Evolutionary conservation across 2,797 vertebrate species (phyloP).

Genomic region (Cuculus canorus): DNA sequence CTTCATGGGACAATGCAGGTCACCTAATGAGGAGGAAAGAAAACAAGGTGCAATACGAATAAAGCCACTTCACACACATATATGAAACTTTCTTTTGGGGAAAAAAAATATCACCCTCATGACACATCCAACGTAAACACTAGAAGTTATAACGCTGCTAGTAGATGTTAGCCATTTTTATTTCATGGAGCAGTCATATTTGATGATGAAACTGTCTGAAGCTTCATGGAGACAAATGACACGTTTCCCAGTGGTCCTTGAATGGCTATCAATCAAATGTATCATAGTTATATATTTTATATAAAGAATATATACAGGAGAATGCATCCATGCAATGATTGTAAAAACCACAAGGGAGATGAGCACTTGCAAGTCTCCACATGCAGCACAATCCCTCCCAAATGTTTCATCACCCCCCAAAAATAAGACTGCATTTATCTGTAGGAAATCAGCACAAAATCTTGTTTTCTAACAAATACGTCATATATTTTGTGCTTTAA

Average conservation of each 20-base stretch:
- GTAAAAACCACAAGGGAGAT: background rate
- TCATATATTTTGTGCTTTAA: background rate
- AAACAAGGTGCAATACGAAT: background rate
- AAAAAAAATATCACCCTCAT: too few relatives aligned
- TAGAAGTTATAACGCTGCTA: background rate
- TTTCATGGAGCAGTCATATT: background rate
- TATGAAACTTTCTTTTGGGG: background rate
- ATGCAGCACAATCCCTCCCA: background rate
- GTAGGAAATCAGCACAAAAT: background rate
- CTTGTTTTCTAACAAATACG: background rate
- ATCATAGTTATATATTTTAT: constrained; percentile 25
- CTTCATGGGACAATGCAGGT: background rate
- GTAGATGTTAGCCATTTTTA: background rate
- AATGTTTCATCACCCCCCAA: rapidly evolving
- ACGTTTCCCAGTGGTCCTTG: constrained; percentile 40
- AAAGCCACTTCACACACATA: background rate
- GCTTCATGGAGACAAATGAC: background rate
- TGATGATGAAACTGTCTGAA: constrained; percentile 54
- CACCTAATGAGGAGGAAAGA: background rate
- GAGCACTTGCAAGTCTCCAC: background rate
- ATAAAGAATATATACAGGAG: background rate
- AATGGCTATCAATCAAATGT: constrained; percentile 63
- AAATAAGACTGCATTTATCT: background rate
- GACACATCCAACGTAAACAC: background rate
- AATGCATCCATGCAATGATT: rapidly evolving